phyloP scores from a whole-genome alignment of 2,888 invertebrate genomes.

The Chrysodeixis includens region DNA sequence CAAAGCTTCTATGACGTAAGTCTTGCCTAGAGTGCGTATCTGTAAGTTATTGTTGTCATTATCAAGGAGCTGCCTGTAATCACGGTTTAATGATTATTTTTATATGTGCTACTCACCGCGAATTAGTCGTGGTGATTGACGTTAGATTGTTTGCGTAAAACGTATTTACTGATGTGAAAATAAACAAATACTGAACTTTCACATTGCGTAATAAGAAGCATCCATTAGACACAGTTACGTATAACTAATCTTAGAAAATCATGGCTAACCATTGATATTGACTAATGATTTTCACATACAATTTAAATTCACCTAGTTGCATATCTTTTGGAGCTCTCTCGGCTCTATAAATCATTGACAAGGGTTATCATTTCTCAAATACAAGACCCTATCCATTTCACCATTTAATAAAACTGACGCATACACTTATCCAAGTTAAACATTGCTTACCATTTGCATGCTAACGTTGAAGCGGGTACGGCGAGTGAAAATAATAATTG shows the following conservation, averaged over 20 bases:
- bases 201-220: conserved; percentile 52
- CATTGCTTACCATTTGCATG: conserved; percentile 46
- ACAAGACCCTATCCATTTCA: background rate
- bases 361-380: background rate
- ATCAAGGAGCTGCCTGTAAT: conserved; percentile 58
- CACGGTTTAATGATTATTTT: conserved; percentile 57
- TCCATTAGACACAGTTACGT: conserved; percentile 44
- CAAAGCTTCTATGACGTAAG: background rate
- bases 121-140: conserved; percentile 52
- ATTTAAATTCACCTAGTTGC: background rate
- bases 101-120: conserved; percentile 44
- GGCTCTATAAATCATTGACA: background rate
- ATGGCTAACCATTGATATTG: conserved; percentile 8
- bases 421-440: conserved; percentile 15
- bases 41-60: conserved; percentile 52
- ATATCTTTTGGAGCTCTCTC: background rate
- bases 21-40: conserved; percentile 36
- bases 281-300: conserved; percentile 19
- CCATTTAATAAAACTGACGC: background rate
- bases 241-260: conserved; percentile 21
- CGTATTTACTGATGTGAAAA: conserved; percentile 57
- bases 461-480: conserved; percentile 30
- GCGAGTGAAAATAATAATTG: conserved; percentile 61
- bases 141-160: conserved; percentile 64
- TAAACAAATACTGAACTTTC: conserved; percentile 57